Percentiles rank a stretch among this genome's conserved stretches.
These are phyloP conservation scores for Eumaeus atala DNA, from an alignment of 1,140 invertebrate genomes.

Conservation along the genomic window DNA sequence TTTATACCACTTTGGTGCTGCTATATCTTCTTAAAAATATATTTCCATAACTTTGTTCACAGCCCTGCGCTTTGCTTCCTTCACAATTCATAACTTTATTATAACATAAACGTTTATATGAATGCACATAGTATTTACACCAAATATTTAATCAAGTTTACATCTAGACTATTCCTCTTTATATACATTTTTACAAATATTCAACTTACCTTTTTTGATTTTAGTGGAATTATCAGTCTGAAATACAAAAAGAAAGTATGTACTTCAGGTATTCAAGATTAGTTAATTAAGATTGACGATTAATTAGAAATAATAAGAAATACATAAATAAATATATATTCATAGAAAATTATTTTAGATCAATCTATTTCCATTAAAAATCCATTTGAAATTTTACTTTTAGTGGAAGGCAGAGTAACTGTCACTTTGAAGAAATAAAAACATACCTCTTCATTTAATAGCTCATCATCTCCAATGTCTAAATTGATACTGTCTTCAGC, in stretches of 20 bases:
- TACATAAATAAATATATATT: conserved; percentile 18
- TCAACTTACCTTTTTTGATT: conserved; percentile 62
- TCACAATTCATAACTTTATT: conserved; percentile 6
- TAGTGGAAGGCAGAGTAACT: conserved; percentile 41
- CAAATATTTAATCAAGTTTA: not conserved
- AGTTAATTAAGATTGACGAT: conserved; percentile 28
- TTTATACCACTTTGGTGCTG: not conserved
- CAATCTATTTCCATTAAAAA: conserved; percentile 62
- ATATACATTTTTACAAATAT: conserved; percentile 1
- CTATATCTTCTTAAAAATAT: not conserved
- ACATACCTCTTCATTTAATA: conserved; percentile 83
- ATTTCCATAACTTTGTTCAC: conserved; percentile 1
- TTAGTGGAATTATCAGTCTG: conserved; percentile 62
- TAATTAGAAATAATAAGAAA: conserved; percentile 41
- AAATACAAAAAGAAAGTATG: conserved; percentile 37
- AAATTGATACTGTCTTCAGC: conserved; percentile 88
- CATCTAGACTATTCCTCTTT: not conserved
- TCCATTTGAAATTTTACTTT: conserved; percentile 44
- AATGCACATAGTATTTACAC: conserved; percentile 1
- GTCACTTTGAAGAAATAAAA: conserved; percentile 66
- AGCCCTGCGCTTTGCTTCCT: not conserved
- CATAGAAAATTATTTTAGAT: conserved; percentile 9
- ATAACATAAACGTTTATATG: not conserved
- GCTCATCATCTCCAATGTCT: conserved; percentile 86
- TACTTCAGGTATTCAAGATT: conserved; percentile 16